phyloP scores from a whole-genome alignment of 2,888 invertebrate species.

The Ptilodon capucinus region DNA sequence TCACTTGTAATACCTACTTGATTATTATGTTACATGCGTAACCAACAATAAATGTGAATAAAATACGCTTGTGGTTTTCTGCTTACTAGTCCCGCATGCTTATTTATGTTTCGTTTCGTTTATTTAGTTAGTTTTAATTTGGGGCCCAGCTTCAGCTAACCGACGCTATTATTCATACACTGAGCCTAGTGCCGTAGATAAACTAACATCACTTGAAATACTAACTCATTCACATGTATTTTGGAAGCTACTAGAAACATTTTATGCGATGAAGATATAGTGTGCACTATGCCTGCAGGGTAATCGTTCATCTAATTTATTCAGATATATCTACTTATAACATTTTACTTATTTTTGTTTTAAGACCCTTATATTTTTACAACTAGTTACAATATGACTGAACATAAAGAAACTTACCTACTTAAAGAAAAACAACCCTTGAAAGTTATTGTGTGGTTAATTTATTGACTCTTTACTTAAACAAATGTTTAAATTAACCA shows the following conservation, averaged over 20 bases:
- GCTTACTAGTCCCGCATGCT: conserved; percentile 79
- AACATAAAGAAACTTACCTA: no score
- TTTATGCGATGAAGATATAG: conserved; percentile 1
- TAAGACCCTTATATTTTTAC: neutral
- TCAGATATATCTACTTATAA: no score
- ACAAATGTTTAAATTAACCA: no score
- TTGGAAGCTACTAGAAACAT: neutral
- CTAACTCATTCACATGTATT: conserved; percentile 6
- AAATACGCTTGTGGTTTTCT: conserved; percentile 77
- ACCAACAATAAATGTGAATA: conserved; percentile 77
- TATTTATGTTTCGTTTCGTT: conserved; percentile 51
- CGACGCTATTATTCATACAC: conserved; percentile 33
- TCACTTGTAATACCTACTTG: conserved; percentile 64
- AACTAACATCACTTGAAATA: conserved; percentile 20
- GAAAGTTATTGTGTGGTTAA: no score
- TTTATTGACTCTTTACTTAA: no score
- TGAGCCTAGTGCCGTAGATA: conserved; percentile 33
- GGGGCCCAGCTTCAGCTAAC: conserved; percentile 62
- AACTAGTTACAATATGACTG: no score
- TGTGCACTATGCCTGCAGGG: conserved; percentile 1
- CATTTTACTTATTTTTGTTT: neutral
- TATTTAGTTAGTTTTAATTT: conserved; percentile 40
- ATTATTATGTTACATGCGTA: conserved; percentile 65
- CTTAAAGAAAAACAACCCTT: no score
- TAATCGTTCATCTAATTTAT: no score